Conservation (phyloP, 1,140 invertebrate genomes). For the Zeugodacus cucurbitae region DNA sequence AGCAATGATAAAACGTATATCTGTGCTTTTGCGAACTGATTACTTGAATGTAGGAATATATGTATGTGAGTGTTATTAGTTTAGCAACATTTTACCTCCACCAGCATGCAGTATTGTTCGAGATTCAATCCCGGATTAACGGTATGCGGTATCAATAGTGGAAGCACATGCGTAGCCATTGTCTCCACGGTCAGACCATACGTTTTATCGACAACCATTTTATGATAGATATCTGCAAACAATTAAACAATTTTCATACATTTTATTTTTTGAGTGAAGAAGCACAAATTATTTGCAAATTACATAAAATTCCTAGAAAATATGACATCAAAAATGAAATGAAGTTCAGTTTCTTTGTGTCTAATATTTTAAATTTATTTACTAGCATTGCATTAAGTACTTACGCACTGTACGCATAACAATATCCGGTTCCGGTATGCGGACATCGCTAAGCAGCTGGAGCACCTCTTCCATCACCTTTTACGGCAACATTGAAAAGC, state of each 20-base stretch:
- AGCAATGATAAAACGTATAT: background rate
- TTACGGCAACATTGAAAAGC: background rate
- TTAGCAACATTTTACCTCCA: constrained; percentile 72
- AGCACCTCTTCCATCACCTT: constrained; percentile 91
- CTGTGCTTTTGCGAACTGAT: background rate
- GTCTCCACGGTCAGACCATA: constrained; percentile 92
- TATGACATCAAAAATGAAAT: too few species aligned
- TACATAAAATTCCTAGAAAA: too few species aligned
- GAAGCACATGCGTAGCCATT: constrained; percentile 94
- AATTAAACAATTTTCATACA: background rate
- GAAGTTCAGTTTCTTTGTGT: too few species aligned
- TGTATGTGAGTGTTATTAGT: background rate
- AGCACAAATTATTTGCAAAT: too few species aligned
- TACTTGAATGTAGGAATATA: background rate
- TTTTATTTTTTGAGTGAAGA: background rate
- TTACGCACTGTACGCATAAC: constrained; percentile 85
- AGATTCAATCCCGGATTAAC: constrained; percentile 90
- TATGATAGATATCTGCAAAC: constrained; percentile 88
- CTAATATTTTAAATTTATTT: background rate
- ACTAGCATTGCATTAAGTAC: constrained; percentile 63
- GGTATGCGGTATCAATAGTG: constrained; percentile 89
- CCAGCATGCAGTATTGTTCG: constrained; percentile 87
- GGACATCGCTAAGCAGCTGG: constrained; percentile 88
- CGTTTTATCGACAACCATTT: constrained; percentile 91
- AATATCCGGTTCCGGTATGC: constrained; percentile 86